phyloP scores from a whole-genome alignment of 2,113 vertebrate species.

The Apistogramma diplotaenia region DNA sequence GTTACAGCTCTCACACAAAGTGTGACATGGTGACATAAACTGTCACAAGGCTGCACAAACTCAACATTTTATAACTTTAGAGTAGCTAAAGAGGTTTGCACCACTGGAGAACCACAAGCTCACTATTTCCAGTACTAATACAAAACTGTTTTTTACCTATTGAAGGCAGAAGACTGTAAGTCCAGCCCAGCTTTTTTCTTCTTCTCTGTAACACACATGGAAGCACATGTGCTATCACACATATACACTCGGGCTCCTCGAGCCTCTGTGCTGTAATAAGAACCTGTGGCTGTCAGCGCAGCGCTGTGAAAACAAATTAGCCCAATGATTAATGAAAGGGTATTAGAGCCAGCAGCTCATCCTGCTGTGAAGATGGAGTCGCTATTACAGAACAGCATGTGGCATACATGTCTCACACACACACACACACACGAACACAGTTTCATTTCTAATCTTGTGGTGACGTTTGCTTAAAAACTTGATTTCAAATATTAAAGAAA shows the following conservation, averaged over 20 bases:
- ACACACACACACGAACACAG: not conserved
- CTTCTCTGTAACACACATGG: not conserved
- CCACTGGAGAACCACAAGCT: too few relatives aligned
- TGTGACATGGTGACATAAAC: too few relatives aligned
- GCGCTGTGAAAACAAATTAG: slow-evolving; percentile 77
- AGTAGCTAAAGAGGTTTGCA: not conserved
- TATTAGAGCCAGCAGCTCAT: slow-evolving; percentile 83
- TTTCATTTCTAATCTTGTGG: not conserved
- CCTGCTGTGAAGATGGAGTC: slow-evolving; percentile 76
- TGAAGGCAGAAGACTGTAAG: not conserved
- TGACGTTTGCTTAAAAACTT: not conserved
- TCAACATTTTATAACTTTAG: not conserved
- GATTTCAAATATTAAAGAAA: not conserved
- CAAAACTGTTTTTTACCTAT: not conserved
- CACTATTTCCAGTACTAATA: rapidly evolving
- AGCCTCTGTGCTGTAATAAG: slow-evolving; percentile 60
- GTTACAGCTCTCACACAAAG: not conserved
- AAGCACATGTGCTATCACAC: not conserved
- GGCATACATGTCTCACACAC: not conserved
- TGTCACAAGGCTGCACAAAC: too few relatives aligned
- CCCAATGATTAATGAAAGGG: slow-evolving; percentile 91
- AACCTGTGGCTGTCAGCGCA: slow-evolving; percentile 73
- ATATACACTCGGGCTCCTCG: not conserved
- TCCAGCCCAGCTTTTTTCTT: not conserved
- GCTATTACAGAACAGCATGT: slow-evolving; percentile 65